phyloP scores from a whole-genome alignment of 2,113 vertebrate species.

The Xiphorhynchus elegans region DNA sequence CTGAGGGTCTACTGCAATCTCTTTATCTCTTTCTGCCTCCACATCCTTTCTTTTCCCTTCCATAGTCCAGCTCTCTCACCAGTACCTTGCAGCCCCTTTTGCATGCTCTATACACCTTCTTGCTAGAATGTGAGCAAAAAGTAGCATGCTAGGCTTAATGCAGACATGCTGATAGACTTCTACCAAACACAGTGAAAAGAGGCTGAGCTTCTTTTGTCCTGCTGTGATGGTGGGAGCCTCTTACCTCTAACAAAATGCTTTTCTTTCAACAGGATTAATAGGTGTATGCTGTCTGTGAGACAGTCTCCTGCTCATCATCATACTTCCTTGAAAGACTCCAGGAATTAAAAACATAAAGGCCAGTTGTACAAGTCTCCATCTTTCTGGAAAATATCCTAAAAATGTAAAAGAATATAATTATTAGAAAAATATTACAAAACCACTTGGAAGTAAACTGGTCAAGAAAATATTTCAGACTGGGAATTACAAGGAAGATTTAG shows the following conservation, averaged over 20 bases:
- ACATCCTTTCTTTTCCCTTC: not conserved
- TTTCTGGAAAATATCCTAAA: not conserved
- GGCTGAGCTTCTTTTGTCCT: not conserved
- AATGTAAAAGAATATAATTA: not conserved
- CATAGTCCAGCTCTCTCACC: not conserved
- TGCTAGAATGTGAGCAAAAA: not conserved
- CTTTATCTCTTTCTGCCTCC: not conserved
- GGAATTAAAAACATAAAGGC: not conserved
- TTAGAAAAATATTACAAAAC: not conserved
- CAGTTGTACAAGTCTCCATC: not conserved
- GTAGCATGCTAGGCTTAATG: not conserved
- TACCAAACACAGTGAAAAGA: not conserved
- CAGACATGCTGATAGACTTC: not conserved
- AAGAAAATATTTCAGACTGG: not conserved
- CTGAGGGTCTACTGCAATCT: not conserved
- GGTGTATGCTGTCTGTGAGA: not conserved
- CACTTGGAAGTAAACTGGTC: not conserved
- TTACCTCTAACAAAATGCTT: not conserved
- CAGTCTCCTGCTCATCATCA: accelerated
- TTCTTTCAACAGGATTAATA: not conserved
- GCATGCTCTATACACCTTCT: not conserved
- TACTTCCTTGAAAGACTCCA: not conserved
- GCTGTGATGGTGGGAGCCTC: not conserved
- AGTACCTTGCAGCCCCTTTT: accelerated
- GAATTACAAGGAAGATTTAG: not conserved